phyloP scores from a whole-genome alignment of 2,113 vertebrate genomes.

The Microcebus jonahi region DNA sequence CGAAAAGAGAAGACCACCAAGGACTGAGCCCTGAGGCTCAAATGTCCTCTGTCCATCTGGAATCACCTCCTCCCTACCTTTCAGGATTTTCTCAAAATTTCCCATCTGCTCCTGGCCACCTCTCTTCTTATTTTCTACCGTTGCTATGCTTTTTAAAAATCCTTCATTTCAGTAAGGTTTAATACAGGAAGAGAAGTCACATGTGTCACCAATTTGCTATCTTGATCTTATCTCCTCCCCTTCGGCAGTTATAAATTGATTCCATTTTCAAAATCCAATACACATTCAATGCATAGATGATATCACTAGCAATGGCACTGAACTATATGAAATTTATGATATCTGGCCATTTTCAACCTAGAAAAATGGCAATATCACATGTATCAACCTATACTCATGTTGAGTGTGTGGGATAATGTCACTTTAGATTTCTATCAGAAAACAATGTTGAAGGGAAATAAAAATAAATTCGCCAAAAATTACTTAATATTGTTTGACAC shows the following conservation, averaged over 20 bases:
- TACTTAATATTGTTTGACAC: conserved; percentile 17
- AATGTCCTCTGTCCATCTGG: neutral
- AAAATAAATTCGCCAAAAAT: conserved; percentile 7
- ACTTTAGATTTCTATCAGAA: conserved; percentile 9
- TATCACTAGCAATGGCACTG: neutral
- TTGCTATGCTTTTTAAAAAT: neutral
- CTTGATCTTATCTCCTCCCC: neutral
- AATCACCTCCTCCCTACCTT: neutral
- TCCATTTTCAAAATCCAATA: conserved; percentile 9
- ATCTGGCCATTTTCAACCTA: neutral
- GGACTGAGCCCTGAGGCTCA: neutral
- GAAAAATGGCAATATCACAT: neutral
- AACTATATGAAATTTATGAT: neutral
- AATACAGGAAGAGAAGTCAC: neutral
- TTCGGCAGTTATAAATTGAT: neutral
- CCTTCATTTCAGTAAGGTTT: neutral
- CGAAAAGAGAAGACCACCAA: neutral
- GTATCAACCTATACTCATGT: neutral
- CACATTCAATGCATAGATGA: neutral
- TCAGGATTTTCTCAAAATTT: neutral
- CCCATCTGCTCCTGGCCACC: neutral
- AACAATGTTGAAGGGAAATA: neutral
- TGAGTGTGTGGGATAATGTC: neutral
- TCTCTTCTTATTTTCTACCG: neutral
- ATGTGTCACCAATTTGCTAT: neutral